phyloP scores from a whole-genome alignment of 2,113 vertebrate species.

The Lanius ludovicianus region DNA sequence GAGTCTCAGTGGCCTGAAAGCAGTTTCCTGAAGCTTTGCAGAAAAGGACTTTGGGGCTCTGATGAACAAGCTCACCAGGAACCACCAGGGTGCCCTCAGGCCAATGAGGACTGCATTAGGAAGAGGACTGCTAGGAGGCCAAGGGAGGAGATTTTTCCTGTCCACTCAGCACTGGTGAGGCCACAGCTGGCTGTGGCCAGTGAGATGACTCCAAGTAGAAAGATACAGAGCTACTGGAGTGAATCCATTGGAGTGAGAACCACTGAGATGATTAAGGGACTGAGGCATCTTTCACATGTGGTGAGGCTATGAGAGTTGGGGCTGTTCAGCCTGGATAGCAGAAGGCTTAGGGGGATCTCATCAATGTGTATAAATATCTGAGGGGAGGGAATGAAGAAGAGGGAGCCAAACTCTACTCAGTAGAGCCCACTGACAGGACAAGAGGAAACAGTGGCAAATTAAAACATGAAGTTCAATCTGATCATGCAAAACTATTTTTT shows the following conservation, averaged over 20 bases:
- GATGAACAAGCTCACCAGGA: not conserved
- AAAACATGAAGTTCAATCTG: not conserved
- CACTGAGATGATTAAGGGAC: not conserved
- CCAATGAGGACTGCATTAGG: not conserved
- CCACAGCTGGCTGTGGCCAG: not conserved
- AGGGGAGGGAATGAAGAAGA: not conserved
- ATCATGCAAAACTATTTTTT: rapidly evolving
- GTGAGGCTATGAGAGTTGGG: not conserved
- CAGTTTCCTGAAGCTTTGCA: not conserved
- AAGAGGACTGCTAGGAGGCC: not conserved
- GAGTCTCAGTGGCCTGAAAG: not conserved
- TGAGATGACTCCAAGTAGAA: not conserved
- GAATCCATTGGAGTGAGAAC: not conserved
- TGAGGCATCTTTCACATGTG: not conserved
- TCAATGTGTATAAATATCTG: not conserved
- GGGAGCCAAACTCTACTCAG: not conserved
- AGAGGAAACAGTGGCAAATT: not conserved
- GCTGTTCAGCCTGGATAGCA: not conserved
- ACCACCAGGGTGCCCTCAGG: not conserved
- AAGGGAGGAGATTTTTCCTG: not conserved
- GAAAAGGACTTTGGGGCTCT: not conserved
- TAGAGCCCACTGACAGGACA: not conserved
- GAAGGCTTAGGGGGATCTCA: not conserved
- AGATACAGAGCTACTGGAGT: not conserved
- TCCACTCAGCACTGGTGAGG: not conserved